Base-by-base conservation (phyloP, 2,797 vertebrate genomes). In the Notolepis coatsorum region DNA sequence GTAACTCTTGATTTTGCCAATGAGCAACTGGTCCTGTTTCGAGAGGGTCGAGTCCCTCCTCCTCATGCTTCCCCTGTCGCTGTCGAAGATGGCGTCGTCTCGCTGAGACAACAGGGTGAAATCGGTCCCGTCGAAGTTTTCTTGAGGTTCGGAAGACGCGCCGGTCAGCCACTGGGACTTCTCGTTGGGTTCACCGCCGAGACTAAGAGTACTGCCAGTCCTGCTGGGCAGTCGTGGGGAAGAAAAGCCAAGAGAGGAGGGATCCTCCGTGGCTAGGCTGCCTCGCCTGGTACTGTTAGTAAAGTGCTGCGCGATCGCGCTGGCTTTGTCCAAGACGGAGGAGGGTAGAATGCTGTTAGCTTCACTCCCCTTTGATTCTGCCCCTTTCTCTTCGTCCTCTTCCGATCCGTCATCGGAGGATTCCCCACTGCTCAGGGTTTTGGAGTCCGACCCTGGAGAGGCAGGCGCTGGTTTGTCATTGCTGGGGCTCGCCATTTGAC, bases 1-100 rank as follows among this genome's bases (percentile, higher is more conserved):
- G 82, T 98, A 99, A 31, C 41, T 95, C 84, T 89, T 95, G 79
- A 99, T 96, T 82, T 94, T 99, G 30, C 94, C 92, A 0, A 99
- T 91, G 20, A 99, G 91, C 71, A 95, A 68, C 43, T 92, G 94
- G 72, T 98, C 97, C 60, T 91, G 91, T 39, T 71, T 91, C 46
- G 95, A 96, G 2, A 99, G 88, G 0, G 79, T 78, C 0, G 94
- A 95, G 41, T 95, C 94, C 49, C 93, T 89, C 33, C 91, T 86
- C 25, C 84, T 69, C 61, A 5, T 52, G 0, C 9, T 59, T 7
- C 78, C 18, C 33, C 64, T 61, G 5, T 90, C 89, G 0, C 37
- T 5, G 0, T 94, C 93, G 0, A 63, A 80, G 0, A 68, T 2
- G 43, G 70, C 62, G 21, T 93, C 92, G 0, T 90, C 82, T 15